phyloP scores from a whole-genome alignment of 2,888 invertebrate species.

The Drosophila pseudotalamancana region DNA sequence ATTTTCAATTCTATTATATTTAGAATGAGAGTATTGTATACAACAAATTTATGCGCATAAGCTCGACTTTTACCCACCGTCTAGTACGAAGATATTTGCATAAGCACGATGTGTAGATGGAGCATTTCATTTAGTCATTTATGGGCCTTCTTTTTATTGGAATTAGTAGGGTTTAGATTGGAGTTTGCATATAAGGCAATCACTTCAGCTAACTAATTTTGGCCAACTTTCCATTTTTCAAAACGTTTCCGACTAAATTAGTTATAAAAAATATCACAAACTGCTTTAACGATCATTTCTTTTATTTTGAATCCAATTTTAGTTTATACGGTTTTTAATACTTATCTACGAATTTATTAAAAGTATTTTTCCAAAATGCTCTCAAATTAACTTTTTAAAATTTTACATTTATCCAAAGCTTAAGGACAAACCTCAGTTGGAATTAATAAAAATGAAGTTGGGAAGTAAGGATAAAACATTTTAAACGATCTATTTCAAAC shows the following conservation, averaged over 20 bases:
- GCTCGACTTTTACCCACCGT: not conserved
- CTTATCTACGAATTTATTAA: too few species aligned
- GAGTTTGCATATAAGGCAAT: constrained; percentile 41
- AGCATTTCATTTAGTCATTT: constrained; percentile 32
- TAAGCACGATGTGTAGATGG: constrained; percentile 22
- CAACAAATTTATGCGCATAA: not conserved
- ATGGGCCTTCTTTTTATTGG: constrained; percentile 32
- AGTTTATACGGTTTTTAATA: not conserved
- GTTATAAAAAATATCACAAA: constrained; percentile 10
- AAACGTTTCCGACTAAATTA: constrained; percentile 24
- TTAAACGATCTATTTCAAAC: too few species aligned
- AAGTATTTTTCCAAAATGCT: too few species aligned
- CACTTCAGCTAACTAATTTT: constrained; percentile 9
- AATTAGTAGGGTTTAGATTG: constrained; percentile 4
- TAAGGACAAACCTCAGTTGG: too few species aligned
- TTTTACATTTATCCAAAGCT: too few species aligned
- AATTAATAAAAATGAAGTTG: too few species aligned
- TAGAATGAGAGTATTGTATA: too few species aligned
- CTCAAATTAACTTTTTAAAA: too few species aligned
- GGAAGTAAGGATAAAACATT: too few species aligned
- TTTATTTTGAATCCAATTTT: not conserved
- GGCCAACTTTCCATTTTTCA: constrained; percentile 45
- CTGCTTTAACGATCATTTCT: not conserved
- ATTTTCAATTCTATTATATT: not conserved
- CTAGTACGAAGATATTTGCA: constrained; percentile 28